Percentiles rank a stretch among this genome's conserved stretches.
Conservation (phyloP, 2,888 invertebrate species). For the Neoascia interrupta region DNA sequence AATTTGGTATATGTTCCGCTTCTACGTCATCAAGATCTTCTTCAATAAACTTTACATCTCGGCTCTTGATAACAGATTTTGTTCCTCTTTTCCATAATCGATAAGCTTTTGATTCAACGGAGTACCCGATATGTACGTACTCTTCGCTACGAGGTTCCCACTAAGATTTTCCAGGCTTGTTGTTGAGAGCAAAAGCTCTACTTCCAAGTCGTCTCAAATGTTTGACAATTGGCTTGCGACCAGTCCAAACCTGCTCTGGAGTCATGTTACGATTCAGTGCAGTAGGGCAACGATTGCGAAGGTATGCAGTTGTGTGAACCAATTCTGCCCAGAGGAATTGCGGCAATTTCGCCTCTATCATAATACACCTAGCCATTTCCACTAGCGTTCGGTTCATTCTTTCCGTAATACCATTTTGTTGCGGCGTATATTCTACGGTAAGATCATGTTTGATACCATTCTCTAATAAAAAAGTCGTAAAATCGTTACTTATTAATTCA, state of each 20-base stretch:
- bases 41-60: neutral
- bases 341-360: constrained; percentile 69
- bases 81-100: too few species aligned
- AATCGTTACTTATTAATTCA: constrained; percentile 42
- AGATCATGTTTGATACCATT: constrained; percentile 36
- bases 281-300: constrained; percentile 31
- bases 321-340: constrained; percentile 70
- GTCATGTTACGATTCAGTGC: too few species aligned
- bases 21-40: too few species aligned
- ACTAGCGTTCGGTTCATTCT: constrained; percentile 49
- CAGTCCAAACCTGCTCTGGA: neutral
- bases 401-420: constrained; percentile 67
- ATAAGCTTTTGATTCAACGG: too few species aligned
- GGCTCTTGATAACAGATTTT: too few species aligned
- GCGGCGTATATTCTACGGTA: constrained; percentile 41
- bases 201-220: constrained; percentile 29
- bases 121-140: too few species aligned
- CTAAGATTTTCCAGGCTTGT: constrained; percentile 8
- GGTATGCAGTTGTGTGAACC: constrained; percentile 46
- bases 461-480: constrained; percentile 28
- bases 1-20: too few species aligned
- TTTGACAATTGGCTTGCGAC: too few species aligned
- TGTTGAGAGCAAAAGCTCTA: constrained; percentile 17
- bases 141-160: constrained; percentile 7
- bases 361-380: constrained; percentile 72